These are phyloP conservation scores for Pararge aegeria DNA, from an alignment of 1,140 invertebrate species.

Conservation along the genomic window DNA sequence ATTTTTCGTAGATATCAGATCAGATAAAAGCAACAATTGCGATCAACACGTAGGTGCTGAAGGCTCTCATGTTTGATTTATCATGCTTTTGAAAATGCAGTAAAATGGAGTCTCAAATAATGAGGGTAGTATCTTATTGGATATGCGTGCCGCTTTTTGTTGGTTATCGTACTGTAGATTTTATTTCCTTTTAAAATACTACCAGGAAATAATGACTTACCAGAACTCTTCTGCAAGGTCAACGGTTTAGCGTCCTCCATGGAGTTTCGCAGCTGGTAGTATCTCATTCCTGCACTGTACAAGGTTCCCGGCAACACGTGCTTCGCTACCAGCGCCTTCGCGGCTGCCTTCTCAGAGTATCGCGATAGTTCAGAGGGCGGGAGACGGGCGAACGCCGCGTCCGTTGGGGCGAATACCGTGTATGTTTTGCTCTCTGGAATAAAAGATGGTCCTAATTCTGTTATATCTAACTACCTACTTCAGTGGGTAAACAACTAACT, in stretches of 20 bases:
- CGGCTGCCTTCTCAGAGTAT: slow-evolving; percentile 82
- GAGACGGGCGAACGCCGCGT: slow-evolving; percentile 87
- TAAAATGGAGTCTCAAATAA: too few relatives aligned
- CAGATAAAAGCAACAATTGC: too few relatives aligned
- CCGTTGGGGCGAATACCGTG: slow-evolving; percentile 92
- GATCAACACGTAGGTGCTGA: too few relatives aligned
- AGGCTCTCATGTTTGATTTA: too few relatives aligned
- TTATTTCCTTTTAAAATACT: too few relatives aligned
- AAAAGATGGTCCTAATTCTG: neutral
- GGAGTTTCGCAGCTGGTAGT: slow-evolving; percentile 90
- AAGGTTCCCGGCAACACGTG: slow-evolving; percentile 88
- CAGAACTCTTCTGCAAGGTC: slow-evolving; percentile 88
- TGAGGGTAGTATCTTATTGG: too few relatives aligned
- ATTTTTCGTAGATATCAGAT: too few relatives aligned
- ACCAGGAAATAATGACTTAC: slow-evolving; percentile 68
- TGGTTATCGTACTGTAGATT: too few relatives aligned
- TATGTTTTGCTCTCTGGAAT: slow-evolving; percentile 87
- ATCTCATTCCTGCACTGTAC: slow-evolving; percentile 91
- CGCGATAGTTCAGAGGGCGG: slow-evolving; percentile 82
- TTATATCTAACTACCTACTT: too few relatives aligned
- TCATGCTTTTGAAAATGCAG: too few relatives aligned
- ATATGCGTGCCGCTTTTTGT: too few relatives aligned
- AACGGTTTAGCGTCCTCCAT: slow-evolving; percentile 83
- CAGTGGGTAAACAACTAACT: too few relatives aligned
- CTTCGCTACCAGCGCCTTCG: slow-evolving; percentile 87